Percentiles rank a stretch among this genome's conserved stretches.
These are phyloP conservation scores for Gadopsis marmoratus DNA, from an alignment of 2,797 vertebrate genomes.

Conservation along the genomic window DNA sequence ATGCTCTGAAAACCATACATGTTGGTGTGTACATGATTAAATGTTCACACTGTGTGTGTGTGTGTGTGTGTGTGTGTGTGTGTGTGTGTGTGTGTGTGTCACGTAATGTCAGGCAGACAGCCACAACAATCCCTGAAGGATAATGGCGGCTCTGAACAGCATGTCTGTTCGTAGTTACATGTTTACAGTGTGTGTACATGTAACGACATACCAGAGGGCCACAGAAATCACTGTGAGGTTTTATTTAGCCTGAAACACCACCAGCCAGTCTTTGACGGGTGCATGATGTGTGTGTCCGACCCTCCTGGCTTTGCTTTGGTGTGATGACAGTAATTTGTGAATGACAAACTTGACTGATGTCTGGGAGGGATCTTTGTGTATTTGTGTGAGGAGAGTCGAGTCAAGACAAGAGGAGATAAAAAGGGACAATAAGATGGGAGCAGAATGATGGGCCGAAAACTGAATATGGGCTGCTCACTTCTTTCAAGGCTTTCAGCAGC, in stretches of 20 bases:
- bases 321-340: conserved; percentile 39
- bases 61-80: not conserved
- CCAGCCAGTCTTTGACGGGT: not conserved
- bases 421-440: not conserved
- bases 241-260: conserved; percentile 21
- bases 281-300: conserved; percentile 4
- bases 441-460: not conserved
- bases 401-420: not conserved
- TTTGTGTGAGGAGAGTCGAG: not conserved
- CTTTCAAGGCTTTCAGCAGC: conserved; percentile 93
- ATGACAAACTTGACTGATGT: conserved; percentile 14
- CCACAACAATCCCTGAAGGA: conserved; percentile 21
- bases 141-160: not conserved
- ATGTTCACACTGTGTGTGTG: conserved; percentile 6
- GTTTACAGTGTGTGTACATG: conserved; percentile 1
- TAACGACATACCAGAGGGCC: conserved; percentile 5
- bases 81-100: not conserved
- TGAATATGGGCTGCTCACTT: conserved; percentile 51
- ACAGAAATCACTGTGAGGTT: conserved; percentile 10
- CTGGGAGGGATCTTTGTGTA: not conserved
- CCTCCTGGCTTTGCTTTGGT: conserved; percentile 19
- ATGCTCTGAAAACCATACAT: not conserved
- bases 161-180: not conserved
- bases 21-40: not conserved
- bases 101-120: not conserved